Evolutionary conservation across 1,140 invertebrate genomes (phyloP), one percentile per base, ranked within the genome.

Genomic region (Sinonovacula constricta): DNA sequence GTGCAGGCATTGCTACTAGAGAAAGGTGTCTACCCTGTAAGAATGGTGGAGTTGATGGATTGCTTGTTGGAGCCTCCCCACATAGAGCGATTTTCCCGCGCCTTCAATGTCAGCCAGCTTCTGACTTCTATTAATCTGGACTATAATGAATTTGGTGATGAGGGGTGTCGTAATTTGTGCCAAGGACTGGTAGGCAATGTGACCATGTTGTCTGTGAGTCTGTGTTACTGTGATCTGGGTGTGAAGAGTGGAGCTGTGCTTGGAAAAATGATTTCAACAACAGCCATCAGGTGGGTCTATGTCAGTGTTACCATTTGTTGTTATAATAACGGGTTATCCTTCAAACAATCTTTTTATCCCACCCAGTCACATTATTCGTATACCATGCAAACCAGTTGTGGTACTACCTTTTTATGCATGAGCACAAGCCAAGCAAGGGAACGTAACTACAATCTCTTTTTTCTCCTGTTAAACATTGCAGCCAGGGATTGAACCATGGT

Each of bases 141-240:
- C 70, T 90, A 90, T 63, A 91, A 91, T 85, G 89, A 91, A 88
- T 90, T 91, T 85, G 87, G 90, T 22, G 88, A 91, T 69, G 85
- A 88, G 70, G 90, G 89, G 0, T 87, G 86, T 66, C 62, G 79
- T 39, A 77, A 86, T 60, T 71, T 91, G 10, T 89, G 88, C 85
- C 74, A 83, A 60, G 89, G 90, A 53, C 70, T 91, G 33, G 77
- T 77, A 7, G 77, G 83, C n/a, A 91, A 90, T 77, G 72, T 59
- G 0, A 87, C 87, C 10, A 49, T 91, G 30, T 53, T 88, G 28
- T 88, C 88, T 4, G 71, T 91, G 3, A 90, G 88, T 79, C 78
- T 91, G 63, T 85, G 84, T 78, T 88, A 85, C 62, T 88, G 88
- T 85, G 85, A 84, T 49, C 81, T 88, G 10, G 75, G 76, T 12